phyloP scores from a whole-genome alignment of 1,140 invertebrate species.

The Tyrophagus putrescentiae region DNA sequence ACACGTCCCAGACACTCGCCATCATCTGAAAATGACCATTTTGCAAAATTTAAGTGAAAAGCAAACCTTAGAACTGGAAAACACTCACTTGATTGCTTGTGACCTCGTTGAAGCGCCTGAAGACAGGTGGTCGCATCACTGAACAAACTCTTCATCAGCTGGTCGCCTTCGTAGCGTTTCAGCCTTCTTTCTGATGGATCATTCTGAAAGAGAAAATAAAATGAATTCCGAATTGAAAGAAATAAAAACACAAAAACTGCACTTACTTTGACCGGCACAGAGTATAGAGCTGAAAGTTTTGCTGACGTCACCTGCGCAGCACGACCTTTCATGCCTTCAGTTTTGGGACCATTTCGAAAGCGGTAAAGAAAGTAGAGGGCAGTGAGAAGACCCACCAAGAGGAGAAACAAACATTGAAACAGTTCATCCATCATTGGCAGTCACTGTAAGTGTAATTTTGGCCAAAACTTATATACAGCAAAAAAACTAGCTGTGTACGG shows the following conservation, averaged over 20 bases:
- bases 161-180: background rate
- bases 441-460: no score
- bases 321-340: background rate
- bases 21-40: background rate
- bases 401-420: background rate
- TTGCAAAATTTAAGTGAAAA: no score
- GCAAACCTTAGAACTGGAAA: no score
- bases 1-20: background rate
- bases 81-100: background rate
- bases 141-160: background rate
- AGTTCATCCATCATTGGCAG: background rate
- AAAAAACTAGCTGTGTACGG: no score
- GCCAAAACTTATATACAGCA: no score
- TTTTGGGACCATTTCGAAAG: background rate
- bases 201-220: background rate
- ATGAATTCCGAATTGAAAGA: no score
- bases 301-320: background rate
- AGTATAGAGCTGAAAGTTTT: background rate
- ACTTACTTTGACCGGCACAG: conserved; percentile 5
- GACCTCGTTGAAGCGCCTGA: background rate
- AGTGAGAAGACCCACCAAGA: background rate
- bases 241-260: background rate
- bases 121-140: background rate
- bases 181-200: background rate
- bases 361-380: background rate